Base-by-base conservation (phyloP, 2,113 vertebrate species). In the Tyrannus savana region DNA sequence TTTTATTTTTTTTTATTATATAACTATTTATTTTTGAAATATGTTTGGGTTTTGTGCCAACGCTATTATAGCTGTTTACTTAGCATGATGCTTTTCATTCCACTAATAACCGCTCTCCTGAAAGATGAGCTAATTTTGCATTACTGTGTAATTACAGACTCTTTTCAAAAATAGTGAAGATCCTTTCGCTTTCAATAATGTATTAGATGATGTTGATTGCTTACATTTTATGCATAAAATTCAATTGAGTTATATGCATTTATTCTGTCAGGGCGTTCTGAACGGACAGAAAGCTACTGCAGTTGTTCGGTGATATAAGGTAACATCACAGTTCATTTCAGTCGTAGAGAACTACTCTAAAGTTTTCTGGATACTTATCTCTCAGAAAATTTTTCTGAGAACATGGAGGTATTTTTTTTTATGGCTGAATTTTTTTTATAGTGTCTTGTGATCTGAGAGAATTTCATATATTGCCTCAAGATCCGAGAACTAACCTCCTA, bases 81-180 rank as follows among this genome's bases (percentile, higher is more conserved):
- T 91, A 94, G 21, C 44, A 37, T 6, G 13, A 78, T 84, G 52
- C 18, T 64, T 84, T 91, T 91, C 66, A 75, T 91, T 87, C 77
- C 52, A 49, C 81, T 93, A 93, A 91, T 87, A 81, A 82, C 52
- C 60, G 17, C 22, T 89, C 46, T 93, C 46, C 56, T 42, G 17
- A 81, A 93, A 89, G 62, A 93, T 63, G 64, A 91, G 62, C 33
- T 94, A 79, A 95, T 95, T 96, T 89, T 93, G 56, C 66, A 79
- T 81, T 89, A 87, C 50, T 71, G 30, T 49, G 28, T 92, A 93
- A 93, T 93, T 94, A 87, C 19, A 78, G 56, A 76, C 27, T 87
- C 31, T 33, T 77, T 91, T 74, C 27, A 89, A 89, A 90, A 94
- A 88, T 1, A 72, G 22, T 37, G 49, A 85, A 90, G 86, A 72